phyloP scores from a whole-genome alignment of 2,797 vertebrate genomes.

The Cyclopterus lumpus region DNA sequence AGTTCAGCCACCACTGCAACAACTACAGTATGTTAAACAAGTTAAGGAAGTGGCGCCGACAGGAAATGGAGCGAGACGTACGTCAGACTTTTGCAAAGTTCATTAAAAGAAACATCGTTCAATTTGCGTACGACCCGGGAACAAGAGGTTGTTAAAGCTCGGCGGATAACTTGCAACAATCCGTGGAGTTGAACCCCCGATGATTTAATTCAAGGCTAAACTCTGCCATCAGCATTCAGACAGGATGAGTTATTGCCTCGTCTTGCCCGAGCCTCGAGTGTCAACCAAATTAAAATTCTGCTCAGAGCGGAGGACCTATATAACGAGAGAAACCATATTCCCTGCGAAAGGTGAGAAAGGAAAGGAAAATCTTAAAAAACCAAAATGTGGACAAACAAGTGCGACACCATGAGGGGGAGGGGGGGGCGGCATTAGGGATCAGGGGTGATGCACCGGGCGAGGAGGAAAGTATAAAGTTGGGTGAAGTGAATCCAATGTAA shows the following conservation, averaged over 20 bases:
- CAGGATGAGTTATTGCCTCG: constrained; percentile 65
- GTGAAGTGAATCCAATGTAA: not conserved
- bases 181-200: constrained; percentile 17
- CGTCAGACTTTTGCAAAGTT: constrained; percentile 60
- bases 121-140: constrained; percentile 62
- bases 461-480: constrained; percentile 14
- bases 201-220: constrained; percentile 62
- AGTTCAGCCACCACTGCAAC: not conserved
- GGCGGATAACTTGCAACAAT: constrained; percentile 49
- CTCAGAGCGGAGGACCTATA: constrained; percentile 23
- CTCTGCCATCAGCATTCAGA: constrained; percentile 67
- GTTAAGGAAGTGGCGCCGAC: constrained; percentile 6
- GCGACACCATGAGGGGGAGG: constrained; percentile 21
- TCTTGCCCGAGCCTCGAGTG: constrained; percentile 47
- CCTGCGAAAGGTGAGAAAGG: constrained; percentile 3
- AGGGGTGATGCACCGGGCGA: not conserved
- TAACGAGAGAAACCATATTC: constrained; percentile 28
- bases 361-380: constrained; percentile 3
- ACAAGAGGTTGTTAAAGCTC: constrained; percentile 50
- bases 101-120: constrained; percentile 65
- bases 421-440: constrained; percentile 4
- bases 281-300: constrained; percentile 60
- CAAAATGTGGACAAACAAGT: constrained; percentile 13
- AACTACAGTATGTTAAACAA: constrained; percentile 14
- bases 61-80: constrained; percentile 45